Base-by-base conservation (phyloP, 2,797 vertebrate genomes). In the Sebastes baramenuke region DNA sequence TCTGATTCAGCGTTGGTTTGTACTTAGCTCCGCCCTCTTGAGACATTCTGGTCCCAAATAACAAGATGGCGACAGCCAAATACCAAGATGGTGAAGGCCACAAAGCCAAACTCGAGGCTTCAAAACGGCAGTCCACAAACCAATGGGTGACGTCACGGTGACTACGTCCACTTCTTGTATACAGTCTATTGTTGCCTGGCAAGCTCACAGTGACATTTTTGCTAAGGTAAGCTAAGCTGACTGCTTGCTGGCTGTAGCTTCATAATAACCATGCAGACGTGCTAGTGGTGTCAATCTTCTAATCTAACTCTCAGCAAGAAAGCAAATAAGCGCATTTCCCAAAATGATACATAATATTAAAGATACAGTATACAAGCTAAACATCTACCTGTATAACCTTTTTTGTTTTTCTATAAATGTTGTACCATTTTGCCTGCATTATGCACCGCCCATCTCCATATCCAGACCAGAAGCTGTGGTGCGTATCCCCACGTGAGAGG, bases 401-500 rank as follows among this genome's bases (percentile, higher is more conserved):
- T 27, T 27, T 65, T 29, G 14, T 56, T 62, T 81, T 75, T 46
- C 13, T 3, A 11, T 36, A 3, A 71, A 54, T 34, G 38, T 55
- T 38, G 67, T 67, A 29, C 75, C 42, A 59, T 79, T 62, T 64
- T 70, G 42, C 42, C 62, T 6, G 58, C 8, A 30, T 65, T 36
- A 30, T 30, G 0, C 6, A 46, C 36, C 32, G 30, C 27, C 73
- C 65, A 58, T 70, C 32, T 78, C 69, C 61, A 61, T 30, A 29
- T 77, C 56, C 54, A 56, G 55, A 82, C 79, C 42, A 88, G 83
- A 75, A 65, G 71, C 34, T 13, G 30, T 52, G 68, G 71, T 71
- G 85, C 72, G 72, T 77, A 75, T 90, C 79, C 92, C 73, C 83
- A 80, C 73, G 87, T 80, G 88, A 79, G 83, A 89, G 80, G 86